Conservation (phyloP, 2,113 vertebrate species). For the Eptatretus burgeri region DNA sequence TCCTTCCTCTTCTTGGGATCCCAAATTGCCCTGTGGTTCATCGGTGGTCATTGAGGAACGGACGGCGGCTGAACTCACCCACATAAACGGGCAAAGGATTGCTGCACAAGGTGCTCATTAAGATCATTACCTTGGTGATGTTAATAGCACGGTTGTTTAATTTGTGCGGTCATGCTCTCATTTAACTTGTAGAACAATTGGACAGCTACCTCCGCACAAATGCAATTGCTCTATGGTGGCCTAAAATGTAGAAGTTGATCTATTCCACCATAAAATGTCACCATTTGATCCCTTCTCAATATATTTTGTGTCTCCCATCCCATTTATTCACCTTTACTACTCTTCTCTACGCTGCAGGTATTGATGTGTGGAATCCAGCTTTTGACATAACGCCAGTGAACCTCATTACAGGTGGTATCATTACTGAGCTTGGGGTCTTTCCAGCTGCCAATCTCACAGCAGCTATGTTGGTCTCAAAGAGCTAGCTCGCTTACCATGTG, state of each 20-base stretch:
- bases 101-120: conserved; percentile 27
- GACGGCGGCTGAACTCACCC: conserved; percentile 34
- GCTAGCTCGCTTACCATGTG: neutral
- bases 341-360: conserved; percentile 18
- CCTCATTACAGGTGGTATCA: conserved; percentile 57
- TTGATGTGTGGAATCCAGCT: conserved; percentile 60
- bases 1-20: conserved; percentile 49
- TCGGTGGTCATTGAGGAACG: conserved; percentile 48
- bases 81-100: conserved; percentile 28
- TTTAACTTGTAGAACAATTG: too few species aligned
- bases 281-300: too few species aligned
- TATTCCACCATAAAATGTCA: too few species aligned
- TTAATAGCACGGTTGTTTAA: too few species aligned
- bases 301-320: too few species aligned
- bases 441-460: conserved; percentile 34
- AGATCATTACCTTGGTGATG: too few species aligned
- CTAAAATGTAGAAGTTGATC: too few species aligned
- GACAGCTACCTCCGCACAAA: too few species aligned
- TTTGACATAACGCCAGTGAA: conserved; percentile 57
- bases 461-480: conserved; percentile 16
- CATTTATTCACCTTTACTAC: too few species aligned
- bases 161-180: too few species aligned
- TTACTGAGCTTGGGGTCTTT: conserved; percentile 56
- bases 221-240: too few species aligned
- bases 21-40: conserved; percentile 25